Base-by-base conservation (phyloP, 2,797 vertebrate species). In the Xenops minutus region DNA sequence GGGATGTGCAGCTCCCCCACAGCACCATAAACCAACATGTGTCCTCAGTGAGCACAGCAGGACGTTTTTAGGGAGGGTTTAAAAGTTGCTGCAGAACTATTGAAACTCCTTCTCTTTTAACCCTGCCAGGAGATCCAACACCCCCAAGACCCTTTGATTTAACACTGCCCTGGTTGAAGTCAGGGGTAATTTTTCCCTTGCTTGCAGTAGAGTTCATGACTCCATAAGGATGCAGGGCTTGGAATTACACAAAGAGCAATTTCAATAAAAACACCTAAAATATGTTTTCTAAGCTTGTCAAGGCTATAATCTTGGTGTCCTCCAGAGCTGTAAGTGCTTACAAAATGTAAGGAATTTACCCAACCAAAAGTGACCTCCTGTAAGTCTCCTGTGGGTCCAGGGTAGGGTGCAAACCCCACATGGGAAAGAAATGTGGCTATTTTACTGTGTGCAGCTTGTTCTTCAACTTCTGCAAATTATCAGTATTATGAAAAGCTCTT, bases 401-500 rank as follows among this genome's bases (percentile, higher is more conserved):
- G 55, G 52, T 81, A 92, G 89, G 80, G 77, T 78, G 36, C 71
- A 93, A 92, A 93, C 61, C 55, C 59, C 85, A 82, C 49, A 69
- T 88, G 90, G 88, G 80, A n/a, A 69, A 69, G 56, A 56, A 88
- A 7, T 6, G 15, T 32, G 76, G 68, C 22, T 20, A 61, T 91
- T 96, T 95, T 30, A 79, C 48, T 62, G 39, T 18, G 36, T 43
- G 48, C 26, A 72, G 54, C 62, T 91, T 34, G 26, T 69, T 66
- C 89, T 55, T 41, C 52, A 89, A 32, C 61, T 86, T 43, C 86
- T 91, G 88, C 85, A 93, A 92, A 92, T 76, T 93, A 81, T 91
- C 93, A 85, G 59, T 12, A 4, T 66, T 32, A 39, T 91, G 92
- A 95, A 97, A 96, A 95, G 77, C 92, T 77, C 93, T 92, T 97